These are phyloP conservation scores for Conger conger DNA, from an alignment of 2,113 vertebrate genomes.

Conservation along the genomic window DNA sequence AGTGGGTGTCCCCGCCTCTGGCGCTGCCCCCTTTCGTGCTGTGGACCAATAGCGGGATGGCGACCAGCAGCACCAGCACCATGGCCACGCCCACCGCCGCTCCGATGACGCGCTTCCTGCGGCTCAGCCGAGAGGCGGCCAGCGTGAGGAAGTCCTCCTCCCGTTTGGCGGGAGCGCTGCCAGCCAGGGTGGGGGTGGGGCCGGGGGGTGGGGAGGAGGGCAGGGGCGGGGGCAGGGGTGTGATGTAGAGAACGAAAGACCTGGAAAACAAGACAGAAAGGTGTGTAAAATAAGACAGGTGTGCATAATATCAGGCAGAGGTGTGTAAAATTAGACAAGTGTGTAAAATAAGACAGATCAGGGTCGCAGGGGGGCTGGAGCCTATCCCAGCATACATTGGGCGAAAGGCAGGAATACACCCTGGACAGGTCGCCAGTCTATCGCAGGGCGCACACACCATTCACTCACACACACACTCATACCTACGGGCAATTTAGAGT, in stretches of 20 bases:
- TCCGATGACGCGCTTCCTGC: conserved; percentile 69
- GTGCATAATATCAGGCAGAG: background rate
- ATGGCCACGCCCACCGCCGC: conserved; percentile 75
- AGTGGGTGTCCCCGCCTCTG: conserved; percentile 65
- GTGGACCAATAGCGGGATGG: conserved; percentile 75
- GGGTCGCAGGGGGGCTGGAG: too few relatives aligned
- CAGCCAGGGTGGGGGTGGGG: background rate
- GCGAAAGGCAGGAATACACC: too few relatives aligned
- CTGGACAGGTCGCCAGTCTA: too few relatives aligned
- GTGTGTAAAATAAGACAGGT: background rate
- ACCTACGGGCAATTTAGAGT: too few relatives aligned
- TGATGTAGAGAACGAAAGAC: too few relatives aligned
- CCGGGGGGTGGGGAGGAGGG: background rate
- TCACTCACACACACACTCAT: too few relatives aligned
- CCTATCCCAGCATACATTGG: too few relatives aligned
- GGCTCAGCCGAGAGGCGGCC: conserved; percentile 66
- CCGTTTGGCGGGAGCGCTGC: conserved; percentile 75
- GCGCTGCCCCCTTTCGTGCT: conserved; percentile 58
- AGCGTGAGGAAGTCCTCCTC: conserved; percentile 70
- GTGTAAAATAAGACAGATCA: too few relatives aligned
- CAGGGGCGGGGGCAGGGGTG: background rate
- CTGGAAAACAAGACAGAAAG: too few relatives aligned
- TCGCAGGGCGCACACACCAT: too few relatives aligned
- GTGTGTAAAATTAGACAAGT: too few relatives aligned
- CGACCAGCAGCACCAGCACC: conserved; percentile 76